Conservation (phyloP, 1,140 invertebrate species). For the Potamilus streckersoni region DNA sequence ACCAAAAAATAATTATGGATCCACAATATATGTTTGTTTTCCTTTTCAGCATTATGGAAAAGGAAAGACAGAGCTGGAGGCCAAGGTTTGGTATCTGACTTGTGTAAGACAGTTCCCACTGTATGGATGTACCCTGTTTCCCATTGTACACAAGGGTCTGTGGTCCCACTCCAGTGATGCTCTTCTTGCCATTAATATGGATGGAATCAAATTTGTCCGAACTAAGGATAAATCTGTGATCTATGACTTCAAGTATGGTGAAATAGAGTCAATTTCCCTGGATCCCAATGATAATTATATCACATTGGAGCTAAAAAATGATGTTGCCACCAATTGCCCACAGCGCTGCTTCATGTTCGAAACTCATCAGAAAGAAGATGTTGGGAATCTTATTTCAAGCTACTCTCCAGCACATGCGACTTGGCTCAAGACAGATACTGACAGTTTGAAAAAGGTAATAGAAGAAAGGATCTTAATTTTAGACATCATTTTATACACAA, state of each 20-base stretch:
- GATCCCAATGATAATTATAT: conserved; percentile 92
- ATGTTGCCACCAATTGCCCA: conserved; percentile 75
- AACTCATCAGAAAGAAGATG: conserved; percentile 87
- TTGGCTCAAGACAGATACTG: conserved; percentile 87
- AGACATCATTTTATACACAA: neutral
- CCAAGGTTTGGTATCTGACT: conserved; percentile 93
- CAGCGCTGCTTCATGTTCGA: conserved; percentile 93
- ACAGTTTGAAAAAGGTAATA: conserved; percentile 73
- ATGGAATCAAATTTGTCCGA: conserved; percentile 77
- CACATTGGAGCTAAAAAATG: conserved; percentile 79
- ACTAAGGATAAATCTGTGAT: conserved; percentile 61
- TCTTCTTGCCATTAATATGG: conserved; percentile 89
- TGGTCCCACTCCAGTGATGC: conserved; percentile 85
- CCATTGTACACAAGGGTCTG: conserved; percentile 90
- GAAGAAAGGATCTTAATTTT: conserved; percentile 5
- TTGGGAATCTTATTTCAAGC: conserved; percentile 90
- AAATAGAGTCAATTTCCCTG: conserved; percentile 77
- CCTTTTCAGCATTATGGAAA: conserved; percentile 83
- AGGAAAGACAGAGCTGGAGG: conserved; percentile 88
- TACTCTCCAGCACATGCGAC: conserved; percentile 87
- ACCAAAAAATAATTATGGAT: too few relatives aligned
- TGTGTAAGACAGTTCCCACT: conserved; percentile 98
- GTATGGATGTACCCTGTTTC: conserved; percentile 94
- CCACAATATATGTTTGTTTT: conserved; percentile 16
- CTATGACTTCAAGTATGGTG: conserved; percentile 56